Evolutionary conservation across 2,113 vertebrate genomes (phyloP).

Genomic region (Nothobranchius furzeri): DNA sequence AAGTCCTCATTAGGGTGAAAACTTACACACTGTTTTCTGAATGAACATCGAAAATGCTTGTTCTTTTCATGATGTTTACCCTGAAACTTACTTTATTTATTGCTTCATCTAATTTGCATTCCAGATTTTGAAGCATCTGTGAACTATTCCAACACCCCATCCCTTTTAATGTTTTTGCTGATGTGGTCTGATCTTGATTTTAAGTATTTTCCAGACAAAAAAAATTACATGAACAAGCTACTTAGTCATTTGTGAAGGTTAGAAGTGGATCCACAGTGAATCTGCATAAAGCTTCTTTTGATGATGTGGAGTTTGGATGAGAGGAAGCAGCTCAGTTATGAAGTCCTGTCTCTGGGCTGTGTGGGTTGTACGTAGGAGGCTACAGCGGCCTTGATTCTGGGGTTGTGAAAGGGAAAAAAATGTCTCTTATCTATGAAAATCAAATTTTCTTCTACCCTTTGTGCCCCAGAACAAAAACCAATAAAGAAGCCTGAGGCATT

Average conservation of each 20-base stretch:
- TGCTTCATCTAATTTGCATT: too few relatives aligned
- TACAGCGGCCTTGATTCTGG: conserved; percentile 24
- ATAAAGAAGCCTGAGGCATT: conserved; percentile 21
- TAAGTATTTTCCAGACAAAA: too few relatives aligned
- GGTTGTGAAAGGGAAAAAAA: conserved; percentile 20
- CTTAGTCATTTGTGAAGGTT: conserved; percentile 23
- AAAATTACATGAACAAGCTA: conserved; percentile 3
- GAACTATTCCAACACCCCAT: too few relatives aligned
- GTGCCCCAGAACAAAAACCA: conserved; percentile 6
- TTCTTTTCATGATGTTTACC: not conserved
- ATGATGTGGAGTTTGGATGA: conserved; percentile 16
- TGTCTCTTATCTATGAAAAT: conserved; percentile 33
- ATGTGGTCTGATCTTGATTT: too few relatives aligned
- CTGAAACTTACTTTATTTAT: not conserved
- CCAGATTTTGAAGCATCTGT: too few relatives aligned
- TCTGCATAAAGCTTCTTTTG: conserved; percentile 36
- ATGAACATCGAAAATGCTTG: not conserved
- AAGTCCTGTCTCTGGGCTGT: conserved; percentile 38
- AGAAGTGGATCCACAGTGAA: conserved; percentile 33
- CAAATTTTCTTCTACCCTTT: conserved; percentile 24
- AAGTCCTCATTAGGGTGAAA: not conserved
- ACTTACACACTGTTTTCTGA: too few relatives aligned
- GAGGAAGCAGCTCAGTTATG: conserved; percentile 38
- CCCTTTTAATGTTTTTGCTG: too few relatives aligned
- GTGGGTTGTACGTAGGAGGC: conserved; percentile 60